Conservation (phyloP, 2,113 vertebrate genomes). For the Crocuta crocuta region DNA sequence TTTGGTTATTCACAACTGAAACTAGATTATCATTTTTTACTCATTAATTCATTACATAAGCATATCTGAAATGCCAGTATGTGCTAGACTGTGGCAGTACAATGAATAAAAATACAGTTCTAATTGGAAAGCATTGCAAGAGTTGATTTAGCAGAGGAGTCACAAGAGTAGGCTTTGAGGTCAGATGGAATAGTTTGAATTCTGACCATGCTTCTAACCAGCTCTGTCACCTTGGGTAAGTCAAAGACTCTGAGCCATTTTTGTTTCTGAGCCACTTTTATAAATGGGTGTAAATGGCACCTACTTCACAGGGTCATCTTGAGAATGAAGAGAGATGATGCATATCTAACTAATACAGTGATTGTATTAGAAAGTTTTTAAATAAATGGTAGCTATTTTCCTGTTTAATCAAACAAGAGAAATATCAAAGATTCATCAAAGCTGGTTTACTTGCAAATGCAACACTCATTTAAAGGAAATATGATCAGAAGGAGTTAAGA, state of each 20-base stretch:
- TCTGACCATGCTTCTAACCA: neutral
- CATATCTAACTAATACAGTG: neutral
- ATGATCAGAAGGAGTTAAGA: too few relatives aligned
- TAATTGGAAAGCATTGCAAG: constrained; percentile 22
- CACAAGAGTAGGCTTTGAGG: neutral
- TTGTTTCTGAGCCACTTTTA: neutral
- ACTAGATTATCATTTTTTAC: constrained; percentile 1
- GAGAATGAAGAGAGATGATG: neutral
- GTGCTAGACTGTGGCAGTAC: neutral
- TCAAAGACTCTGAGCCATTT: neutral
- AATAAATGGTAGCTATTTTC: neutral
- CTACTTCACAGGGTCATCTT: neutral
- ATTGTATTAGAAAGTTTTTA: neutral
- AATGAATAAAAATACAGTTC: neutral
- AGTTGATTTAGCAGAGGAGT: neutral
- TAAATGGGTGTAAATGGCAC: neutral
- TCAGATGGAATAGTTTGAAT: neutral
- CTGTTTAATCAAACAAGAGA: neutral
- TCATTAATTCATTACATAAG: constrained; percentile 9
- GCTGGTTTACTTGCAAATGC: neutral
- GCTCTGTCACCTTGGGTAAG: neutral
- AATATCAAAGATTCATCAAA: neutral
- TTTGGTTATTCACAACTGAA: neutral
- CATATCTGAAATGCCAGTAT: neutral
- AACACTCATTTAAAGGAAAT: neutral